Conservation (phyloP, 2,113 vertebrate genomes). For the Butastur rufipennis region DNA sequence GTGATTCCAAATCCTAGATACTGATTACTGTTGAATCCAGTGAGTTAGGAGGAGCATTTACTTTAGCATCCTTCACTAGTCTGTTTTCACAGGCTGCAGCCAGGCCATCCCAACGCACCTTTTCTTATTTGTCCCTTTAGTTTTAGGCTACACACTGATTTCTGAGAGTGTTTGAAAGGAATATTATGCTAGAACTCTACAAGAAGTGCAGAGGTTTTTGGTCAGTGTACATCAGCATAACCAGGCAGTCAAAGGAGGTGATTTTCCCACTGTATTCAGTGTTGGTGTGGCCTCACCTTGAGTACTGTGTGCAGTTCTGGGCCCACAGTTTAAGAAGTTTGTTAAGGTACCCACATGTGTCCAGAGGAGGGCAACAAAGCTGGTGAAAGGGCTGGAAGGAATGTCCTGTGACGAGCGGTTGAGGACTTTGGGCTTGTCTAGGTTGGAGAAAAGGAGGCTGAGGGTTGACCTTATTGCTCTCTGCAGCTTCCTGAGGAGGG, state of each 20-base stretch:
- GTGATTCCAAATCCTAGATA: background rate
- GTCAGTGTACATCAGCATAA: background rate
- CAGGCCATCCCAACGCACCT: background rate
- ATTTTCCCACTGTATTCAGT: background rate
- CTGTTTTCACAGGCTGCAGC: background rate
- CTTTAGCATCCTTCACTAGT: background rate
- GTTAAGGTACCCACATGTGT: background rate
- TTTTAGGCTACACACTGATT: background rate
- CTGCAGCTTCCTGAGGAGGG: background rate
- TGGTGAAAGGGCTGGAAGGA: background rate
- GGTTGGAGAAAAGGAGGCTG: background rate
- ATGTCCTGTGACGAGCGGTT: background rate
- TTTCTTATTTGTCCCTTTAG: background rate
- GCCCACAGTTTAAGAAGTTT: background rate
- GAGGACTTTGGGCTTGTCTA: background rate
- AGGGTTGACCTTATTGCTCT: background rate
- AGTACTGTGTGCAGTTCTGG: background rate
- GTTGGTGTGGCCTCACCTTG: background rate
- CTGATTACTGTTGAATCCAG: background rate
- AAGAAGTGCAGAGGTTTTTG: background rate
- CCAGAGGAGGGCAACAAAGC: background rate
- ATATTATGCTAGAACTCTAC: background rate
- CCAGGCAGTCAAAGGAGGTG: background rate
- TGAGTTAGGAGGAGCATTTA: background rate
- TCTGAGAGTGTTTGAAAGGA: background rate